These are phyloP conservation scores for Brachylomia viminalis DNA, from an alignment of 2,888 invertebrate species.

Conservation along the genomic window DNA sequence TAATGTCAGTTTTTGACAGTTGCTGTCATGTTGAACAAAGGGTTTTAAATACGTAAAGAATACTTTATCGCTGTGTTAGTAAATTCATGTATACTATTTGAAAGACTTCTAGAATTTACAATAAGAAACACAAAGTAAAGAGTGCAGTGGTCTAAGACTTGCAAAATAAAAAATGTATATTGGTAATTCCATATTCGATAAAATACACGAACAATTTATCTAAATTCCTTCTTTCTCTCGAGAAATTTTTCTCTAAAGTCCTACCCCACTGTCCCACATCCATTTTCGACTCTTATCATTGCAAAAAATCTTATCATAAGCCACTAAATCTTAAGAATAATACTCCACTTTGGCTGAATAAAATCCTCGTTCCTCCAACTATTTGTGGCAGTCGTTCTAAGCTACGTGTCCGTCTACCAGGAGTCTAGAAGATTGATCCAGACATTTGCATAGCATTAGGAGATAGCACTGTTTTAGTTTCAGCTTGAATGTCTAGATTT, in stretches of 20 bases:
- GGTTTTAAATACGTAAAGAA: neutral
- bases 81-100: too few relatives aligned
- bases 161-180: neutral
- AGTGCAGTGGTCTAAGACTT: neutral
- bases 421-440: constrained; percentile 79
- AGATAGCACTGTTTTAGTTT: constrained; percentile 65
- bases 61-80: neutral
- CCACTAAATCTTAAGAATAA: constrained; percentile 60
- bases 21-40: neutral
- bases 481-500: constrained; percentile 45
- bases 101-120: neutral
- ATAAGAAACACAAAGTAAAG: neutral
- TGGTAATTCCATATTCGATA: neutral
- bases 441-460: constrained; percentile 77
- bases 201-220: neutral
- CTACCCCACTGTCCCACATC: constrained; percentile 3
- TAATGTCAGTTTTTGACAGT: neutral
- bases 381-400: constrained; percentile 70
- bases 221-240: neutral
- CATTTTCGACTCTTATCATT: constrained; percentile 32
- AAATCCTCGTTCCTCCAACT: constrained; percentile 67
- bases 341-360: constrained; percentile 63
- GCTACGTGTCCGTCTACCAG: constrained; percentile 59
- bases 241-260: neutral
- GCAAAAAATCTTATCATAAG: constrained; percentile 54